A percentile compares a stretch with the other conserved stretches of the same genome.
Evolutionary conservation across 2,888 invertebrate species (phyloP).

Genomic region (Xiphydria camelus): DNA sequence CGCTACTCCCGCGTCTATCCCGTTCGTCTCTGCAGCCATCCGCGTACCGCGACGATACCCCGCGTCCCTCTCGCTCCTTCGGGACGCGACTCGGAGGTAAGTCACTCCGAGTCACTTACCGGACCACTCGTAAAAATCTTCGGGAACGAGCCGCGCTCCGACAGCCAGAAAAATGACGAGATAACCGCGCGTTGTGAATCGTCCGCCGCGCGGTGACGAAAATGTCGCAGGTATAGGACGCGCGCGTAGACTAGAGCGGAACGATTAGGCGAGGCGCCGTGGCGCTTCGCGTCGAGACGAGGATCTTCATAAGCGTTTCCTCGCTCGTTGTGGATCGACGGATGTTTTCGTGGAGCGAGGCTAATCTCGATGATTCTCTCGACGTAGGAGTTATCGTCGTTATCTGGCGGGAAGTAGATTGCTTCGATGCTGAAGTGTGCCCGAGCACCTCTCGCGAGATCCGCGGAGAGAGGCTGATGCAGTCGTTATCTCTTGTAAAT

Average conservation of each 20-base stretch:
- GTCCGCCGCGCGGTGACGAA: slow-evolving; percentile 1
- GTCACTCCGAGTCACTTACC: slow-evolving; percentile 29
- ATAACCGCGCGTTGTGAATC: slow-evolving; percentile 5
- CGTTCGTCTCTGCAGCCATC: neutral
- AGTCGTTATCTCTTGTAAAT: no score
- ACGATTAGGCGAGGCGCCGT: slow-evolving; percentile 16
- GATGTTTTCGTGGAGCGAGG: no score
- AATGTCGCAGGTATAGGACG: neutral
- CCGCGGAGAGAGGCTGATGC: no score
- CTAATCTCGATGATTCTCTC: no score
- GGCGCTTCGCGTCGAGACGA: slow-evolving; percentile 7
- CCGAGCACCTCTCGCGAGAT: no score
- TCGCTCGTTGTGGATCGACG: no score
- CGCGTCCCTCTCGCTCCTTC: neutral
- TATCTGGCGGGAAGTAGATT: no score
- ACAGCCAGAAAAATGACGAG: slow-evolving; percentile 25
- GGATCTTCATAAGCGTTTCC: no score
- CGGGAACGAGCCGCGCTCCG: slow-evolving; percentile 13
- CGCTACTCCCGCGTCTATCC: neutral
- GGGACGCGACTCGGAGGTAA: slow-evolving; percentile 12
- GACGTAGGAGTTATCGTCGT: no score
- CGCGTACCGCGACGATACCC: neutral
- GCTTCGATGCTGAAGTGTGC: no score
- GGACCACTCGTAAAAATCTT: slow-evolving; percentile 21
- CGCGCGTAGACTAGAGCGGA: slow-evolving; percentile 5